These are phyloP conservation scores for Percina caprodes DNA, from an alignment of 2,113 vertebrate genomes.

Conservation along the genomic window DNA sequence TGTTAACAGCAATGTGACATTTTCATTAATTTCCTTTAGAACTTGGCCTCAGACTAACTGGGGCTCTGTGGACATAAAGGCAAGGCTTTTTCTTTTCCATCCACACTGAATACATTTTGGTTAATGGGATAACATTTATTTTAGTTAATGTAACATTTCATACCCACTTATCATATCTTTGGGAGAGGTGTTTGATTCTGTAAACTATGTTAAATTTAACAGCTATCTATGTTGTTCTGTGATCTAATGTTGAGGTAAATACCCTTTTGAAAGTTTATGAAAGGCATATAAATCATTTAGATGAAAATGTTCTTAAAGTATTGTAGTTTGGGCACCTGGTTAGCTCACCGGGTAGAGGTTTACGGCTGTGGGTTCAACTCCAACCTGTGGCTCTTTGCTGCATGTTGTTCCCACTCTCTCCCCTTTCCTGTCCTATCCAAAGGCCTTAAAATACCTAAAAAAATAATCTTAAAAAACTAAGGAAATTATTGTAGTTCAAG, in stretches of 20 bases:
- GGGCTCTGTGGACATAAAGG: background rate
- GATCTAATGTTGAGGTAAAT: background rate
- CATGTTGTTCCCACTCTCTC: no score
- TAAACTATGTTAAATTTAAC: background rate
- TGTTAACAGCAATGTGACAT: conserved; percentile 2
- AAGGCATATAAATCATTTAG: background rate
- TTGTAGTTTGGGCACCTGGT: no score
- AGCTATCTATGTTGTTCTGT: background rate
- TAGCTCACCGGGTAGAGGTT: no score
- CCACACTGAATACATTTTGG: background rate
- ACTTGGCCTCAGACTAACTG: background rate
- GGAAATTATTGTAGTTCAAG: background rate
- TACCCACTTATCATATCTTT: background rate
- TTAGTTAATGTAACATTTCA: background rate
- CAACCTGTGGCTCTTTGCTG: no score
- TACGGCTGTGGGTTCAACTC: no score
- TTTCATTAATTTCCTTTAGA: conserved; percentile 11
- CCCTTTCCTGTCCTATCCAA: no score
- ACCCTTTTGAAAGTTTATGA: background rate
- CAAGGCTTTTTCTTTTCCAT: background rate
- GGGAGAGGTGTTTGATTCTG: background rate
- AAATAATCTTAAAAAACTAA: no score
- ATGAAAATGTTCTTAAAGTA: background rate
- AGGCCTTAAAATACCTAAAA: no score
- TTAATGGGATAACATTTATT: background rate